These are phyloP conservation scores for Drosophila sturtevanti DNA, from an alignment of 1,140 invertebrate species.

Conservation along the genomic window DNA sequence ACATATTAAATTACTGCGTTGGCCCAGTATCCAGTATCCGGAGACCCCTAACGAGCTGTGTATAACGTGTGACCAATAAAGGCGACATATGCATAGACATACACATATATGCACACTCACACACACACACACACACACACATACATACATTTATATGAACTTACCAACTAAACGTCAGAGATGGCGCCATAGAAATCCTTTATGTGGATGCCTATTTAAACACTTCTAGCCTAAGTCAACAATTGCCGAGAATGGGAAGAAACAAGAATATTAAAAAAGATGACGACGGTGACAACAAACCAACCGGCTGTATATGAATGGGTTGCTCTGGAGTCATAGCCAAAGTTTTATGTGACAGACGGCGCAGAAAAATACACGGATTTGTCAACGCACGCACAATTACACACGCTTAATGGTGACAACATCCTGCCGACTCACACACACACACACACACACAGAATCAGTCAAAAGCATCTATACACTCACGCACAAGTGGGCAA, in stretches of 20 bases:
- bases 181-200: conserved; percentile 31
- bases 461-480: background rate
- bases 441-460: background rate
- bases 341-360: conserved; percentile 63
- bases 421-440: conserved; percentile 42
- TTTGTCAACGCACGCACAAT: conserved; percentile 78
- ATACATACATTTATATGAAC: too few relatives aligned
- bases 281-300: conserved; percentile 31
- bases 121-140: too few relatives aligned
- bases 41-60: conserved; percentile 38
- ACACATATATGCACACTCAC: too few relatives aligned
- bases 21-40: conserved; percentile 18
- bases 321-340: conserved; percentile 31
- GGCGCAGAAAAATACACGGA: conserved; percentile 64
- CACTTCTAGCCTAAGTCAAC: conserved; percentile 65
- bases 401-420: conserved; percentile 72
- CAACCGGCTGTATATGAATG: conserved; percentile 17
- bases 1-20: conserved; percentile 67
- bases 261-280: conserved; percentile 74
- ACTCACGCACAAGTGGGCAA: background rate
- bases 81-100: conserved; percentile 17
- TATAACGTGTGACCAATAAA: conserved; percentile 53
- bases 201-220: conserved; percentile 63
- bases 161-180: conserved; percentile 21
- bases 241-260: conserved; percentile 40